A percentile compares a stretch with the other conserved stretches of the same genome.
Conservation (phyloP, 2,113 vertebrate genomes). For the Hepsetus odoe region DNA sequence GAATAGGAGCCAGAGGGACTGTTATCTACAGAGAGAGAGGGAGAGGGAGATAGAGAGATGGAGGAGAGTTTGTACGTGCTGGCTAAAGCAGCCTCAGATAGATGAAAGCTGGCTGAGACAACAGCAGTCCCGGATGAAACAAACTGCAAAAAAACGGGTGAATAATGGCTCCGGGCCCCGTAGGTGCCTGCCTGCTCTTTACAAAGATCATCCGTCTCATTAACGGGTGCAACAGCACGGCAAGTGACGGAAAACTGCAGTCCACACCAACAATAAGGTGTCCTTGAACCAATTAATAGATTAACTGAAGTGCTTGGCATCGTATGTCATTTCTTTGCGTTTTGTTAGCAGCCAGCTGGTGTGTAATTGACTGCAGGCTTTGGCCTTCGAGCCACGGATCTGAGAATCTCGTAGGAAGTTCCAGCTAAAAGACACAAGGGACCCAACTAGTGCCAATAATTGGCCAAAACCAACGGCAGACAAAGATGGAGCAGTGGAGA, state of each 20-base stretch:
- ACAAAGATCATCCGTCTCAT: slow-evolving; percentile 2
- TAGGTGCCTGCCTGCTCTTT: background rate
- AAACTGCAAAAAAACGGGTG: slow-evolving; percentile 1
- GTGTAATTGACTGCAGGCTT: slow-evolving; percentile 36
- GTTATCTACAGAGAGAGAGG: slow-evolving; percentile 29
- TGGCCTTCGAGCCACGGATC: background rate
- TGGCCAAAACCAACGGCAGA: slow-evolving; percentile 67
- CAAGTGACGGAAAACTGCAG: background rate
- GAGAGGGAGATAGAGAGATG: slow-evolving; percentile 9
- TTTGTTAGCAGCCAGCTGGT: slow-evolving; percentile 36
- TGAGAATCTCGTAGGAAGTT: background rate
- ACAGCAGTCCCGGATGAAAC: slow-evolving; percentile 17
- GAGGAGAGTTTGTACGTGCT: slow-evolving; percentile 27
- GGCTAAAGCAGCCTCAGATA: slow-evolving; percentile 17
- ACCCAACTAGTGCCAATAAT: slow-evolving; percentile 65
- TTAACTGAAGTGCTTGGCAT: slow-evolving; percentile 26
- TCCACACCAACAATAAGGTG: background rate
- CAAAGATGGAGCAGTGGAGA: slow-evolving; percentile 22
- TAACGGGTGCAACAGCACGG: background rate
- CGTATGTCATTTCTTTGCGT: slow-evolving; percentile 12
- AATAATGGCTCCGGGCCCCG: background rate
- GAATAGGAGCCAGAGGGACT: slow-evolving; percentile 32
- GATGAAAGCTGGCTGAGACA: slow-evolving; percentile 44
- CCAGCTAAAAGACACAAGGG: slow-evolving; percentile 48
- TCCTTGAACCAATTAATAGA: slow-evolving; percentile 31